A percentile compares a stretch with the other conserved stretches of the same genome.
These are phyloP conservation scores for Cathartes aura DNA, from an alignment of 2,113 vertebrate species.

Conservation along the genomic window DNA sequence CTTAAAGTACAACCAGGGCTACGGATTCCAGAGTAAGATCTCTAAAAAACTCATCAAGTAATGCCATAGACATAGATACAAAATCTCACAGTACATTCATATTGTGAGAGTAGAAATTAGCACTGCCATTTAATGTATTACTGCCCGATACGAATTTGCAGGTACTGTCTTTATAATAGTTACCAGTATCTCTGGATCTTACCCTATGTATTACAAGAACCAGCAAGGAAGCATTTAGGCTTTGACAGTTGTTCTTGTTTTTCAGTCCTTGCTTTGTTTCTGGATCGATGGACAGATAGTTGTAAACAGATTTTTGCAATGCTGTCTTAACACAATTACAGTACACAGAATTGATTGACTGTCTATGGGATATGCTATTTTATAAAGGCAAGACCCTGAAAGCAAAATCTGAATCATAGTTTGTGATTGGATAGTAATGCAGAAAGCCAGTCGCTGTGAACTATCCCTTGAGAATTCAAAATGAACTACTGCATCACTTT, in stretches of 20 bases:
- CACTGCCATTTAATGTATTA: neutral
- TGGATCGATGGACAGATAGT: constrained; percentile 47
- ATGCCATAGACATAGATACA: neutral
- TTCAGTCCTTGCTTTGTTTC: neutral
- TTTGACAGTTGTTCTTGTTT: constrained; percentile 14
- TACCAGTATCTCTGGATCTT: neutral
- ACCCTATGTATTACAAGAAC: neutral
- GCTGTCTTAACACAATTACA: constrained; percentile 25
- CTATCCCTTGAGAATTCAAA: neutral
- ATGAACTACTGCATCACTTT: neutral
- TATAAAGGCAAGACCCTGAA: neutral
- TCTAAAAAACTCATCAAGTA: neutral
- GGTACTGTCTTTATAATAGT: neutral
- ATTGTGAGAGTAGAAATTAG: neutral
- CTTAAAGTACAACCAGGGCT: neutral
- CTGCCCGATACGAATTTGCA: neutral
- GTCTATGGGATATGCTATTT: neutral
- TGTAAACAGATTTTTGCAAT: constrained; percentile 27
- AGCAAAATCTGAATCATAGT: neutral
- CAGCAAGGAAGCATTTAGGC: neutral
- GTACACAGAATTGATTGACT: constrained; percentile 1
- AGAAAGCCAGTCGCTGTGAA: neutral
- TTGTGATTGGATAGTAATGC: neutral
- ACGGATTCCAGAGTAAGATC: neutral
- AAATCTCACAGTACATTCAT: neutral